Conservation (phyloP, 2,113 vertebrate genomes). For the Nerophis ophidion region DNA sequence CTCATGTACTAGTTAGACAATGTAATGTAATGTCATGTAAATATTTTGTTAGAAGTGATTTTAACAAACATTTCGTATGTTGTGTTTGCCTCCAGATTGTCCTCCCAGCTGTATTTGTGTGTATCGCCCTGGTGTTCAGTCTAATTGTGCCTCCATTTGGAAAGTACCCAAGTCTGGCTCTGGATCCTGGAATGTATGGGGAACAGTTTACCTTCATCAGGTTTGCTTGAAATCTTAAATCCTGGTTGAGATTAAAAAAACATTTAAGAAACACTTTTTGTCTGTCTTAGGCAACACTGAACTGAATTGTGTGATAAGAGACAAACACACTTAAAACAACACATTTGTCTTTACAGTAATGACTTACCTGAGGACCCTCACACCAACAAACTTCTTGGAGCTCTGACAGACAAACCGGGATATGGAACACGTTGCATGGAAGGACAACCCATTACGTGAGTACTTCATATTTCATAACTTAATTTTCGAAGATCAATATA, state of each 20-base stretch:
- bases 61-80: slow-evolving; percentile 18
- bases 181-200: slow-evolving; percentile 93
- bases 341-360: slow-evolving; percentile 71
- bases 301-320: not conserved
- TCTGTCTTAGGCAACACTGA: not conserved
- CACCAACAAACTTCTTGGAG: slow-evolving; percentile 76
- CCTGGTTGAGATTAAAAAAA: not conserved
- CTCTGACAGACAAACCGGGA: slow-evolving; percentile 80
- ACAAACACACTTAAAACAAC: not conserved
- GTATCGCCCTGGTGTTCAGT: slow-evolving; percentile 94
- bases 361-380: slow-evolving; percentile 83
- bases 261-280: not conserved
- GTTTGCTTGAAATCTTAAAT: slow-evolving; percentile 55
- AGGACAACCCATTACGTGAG: slow-evolving; percentile 79
- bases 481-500: too few relatives aligned
- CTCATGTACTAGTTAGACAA: too few relatives aligned
- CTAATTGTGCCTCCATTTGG: slow-evolving; percentile 95
- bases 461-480: slow-evolving; percentile 21
- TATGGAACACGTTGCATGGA: slow-evolving; percentile 87
- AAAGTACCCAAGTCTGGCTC: slow-evolving; percentile 88
- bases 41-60: not conserved
- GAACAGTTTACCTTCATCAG: slow-evolving; percentile 94
- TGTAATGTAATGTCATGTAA: too few relatives aligned
- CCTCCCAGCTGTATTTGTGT: slow-evolving; percentile 94
- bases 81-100: slow-evolving; percentile 79